Evolutionary conservation across 2,888 invertebrate species (phyloP).

Genomic region (Ernsta delagoae): DNA sequence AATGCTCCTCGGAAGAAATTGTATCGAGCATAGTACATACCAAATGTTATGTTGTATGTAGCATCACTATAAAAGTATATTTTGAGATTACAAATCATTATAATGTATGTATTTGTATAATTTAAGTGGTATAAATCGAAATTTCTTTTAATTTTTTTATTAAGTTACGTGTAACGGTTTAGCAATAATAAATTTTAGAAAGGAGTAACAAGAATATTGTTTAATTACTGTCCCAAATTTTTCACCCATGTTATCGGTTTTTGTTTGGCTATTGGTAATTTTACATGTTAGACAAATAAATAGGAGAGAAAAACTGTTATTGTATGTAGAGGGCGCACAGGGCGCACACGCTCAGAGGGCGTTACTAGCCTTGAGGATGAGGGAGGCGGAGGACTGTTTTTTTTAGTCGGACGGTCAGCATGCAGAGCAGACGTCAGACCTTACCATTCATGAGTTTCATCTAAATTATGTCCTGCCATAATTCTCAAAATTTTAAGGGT

Average conservation of each 20-base stretch:
- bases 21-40: conserved; percentile 53
- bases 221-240: conserved; percentile 1
- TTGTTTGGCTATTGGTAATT: no score
- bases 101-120: conserved; percentile 50
- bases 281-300: no score
- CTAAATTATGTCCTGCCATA: no score
- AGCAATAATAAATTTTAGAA: conserved; percentile 75
- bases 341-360: no score
- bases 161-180: conserved; percentile 74
- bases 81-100: conserved; percentile 75
- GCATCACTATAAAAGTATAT: conserved; percentile 59
- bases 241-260: neutral
- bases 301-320: no score
- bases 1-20: conserved; percentile 45
- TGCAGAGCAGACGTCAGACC: no score
- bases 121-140: conserved; percentile 48
- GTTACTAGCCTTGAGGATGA: no score
- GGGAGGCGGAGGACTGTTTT: no score
- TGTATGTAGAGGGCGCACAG: no score
- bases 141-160: conserved; percentile 61
- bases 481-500: no score
- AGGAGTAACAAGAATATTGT: conserved; percentile 46
- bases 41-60: conserved; percentile 68
- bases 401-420: no score
- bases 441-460: no score